Conservation (phyloP, 2,113 vertebrate species). For the Phyllopteryx taeniolatus region DNA sequence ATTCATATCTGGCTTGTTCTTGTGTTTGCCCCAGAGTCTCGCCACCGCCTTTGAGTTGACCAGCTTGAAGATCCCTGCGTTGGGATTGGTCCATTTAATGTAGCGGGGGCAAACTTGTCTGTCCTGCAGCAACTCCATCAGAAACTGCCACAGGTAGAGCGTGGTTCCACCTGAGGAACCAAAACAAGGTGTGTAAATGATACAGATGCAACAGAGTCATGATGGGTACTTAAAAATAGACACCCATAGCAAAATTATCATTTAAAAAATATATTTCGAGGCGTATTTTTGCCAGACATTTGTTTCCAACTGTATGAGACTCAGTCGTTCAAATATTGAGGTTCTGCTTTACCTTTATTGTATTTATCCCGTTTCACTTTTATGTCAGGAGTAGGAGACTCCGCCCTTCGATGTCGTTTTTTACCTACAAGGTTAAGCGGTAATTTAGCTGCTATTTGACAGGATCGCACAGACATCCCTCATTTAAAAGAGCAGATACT, state of each 20-base stretch:
- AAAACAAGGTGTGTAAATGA: conserved; percentile 15
- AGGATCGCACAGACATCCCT: background rate
- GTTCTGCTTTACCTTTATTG: conserved; percentile 81
- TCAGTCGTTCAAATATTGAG: background rate
- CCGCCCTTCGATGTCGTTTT: conserved; percentile 82
- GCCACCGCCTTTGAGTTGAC: conserved; percentile 98
- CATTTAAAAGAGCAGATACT: conserved; percentile 9
- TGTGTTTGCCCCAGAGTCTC: conserved; percentile 94
- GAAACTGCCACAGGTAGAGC: conserved; percentile 97
- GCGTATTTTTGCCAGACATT: background rate
- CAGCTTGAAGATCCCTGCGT: conserved; percentile 95
- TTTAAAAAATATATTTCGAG: background rate
- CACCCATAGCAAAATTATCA: too few relatives aligned
- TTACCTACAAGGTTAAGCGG: conserved; percentile 72
- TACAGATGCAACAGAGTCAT: background rate
- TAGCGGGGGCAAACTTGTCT: conserved; percentile 93
- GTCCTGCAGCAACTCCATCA: conserved; percentile 93
- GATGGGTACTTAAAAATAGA: background rate
- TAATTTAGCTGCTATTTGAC: background rate
- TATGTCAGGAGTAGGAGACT: conserved; percentile 92
- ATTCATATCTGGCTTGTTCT: conserved; percentile 99
- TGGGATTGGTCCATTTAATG: conserved; percentile 95
- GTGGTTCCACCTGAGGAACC: conserved; percentile 81
- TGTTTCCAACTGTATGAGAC: background rate
- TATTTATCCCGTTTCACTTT: conserved; percentile 91